Base-by-base conservation (phyloP, 2,113 vertebrate species). In the Columba livia region DNA sequence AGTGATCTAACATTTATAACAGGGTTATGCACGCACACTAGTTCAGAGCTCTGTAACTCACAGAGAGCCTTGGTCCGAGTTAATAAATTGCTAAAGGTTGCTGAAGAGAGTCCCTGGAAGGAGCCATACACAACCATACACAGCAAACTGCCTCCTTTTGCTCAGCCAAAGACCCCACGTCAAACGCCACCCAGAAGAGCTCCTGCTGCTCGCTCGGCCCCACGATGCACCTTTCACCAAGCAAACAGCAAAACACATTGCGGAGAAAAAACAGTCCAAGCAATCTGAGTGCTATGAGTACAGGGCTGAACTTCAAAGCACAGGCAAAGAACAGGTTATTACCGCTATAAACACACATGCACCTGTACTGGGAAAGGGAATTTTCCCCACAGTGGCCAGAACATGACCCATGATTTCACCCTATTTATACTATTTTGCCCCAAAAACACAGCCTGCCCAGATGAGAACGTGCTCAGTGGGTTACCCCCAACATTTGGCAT, bases 271-370 rank as follows among this genome's bases (percentile, higher is more conserved):
- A 1, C 32, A 56, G 34, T 5, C 9, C 17, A 38, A 47, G 34
- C 25, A 47, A 23, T 9, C 4, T 0, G 12, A 57, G 40, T 26
- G 8, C 57, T 25, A 3, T 0, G 6, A 38, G 21, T 10, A 31
- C 56, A 44, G 24, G 36, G 32, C 69, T 77, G 47, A 54, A 32
- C 11, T 34, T 28, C 47, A 14, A 51, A 71, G 31, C 6, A 34
- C 23, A 56, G 25, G 40, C 51, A 54, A 53, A 54, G 17, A 60
- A 16, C 12, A 48, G n/a, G 10, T 38, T 69, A 48, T 50, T 34
- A 32, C 13, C 20, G 5, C 28, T 44, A 15, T 19, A 58, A 85
- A 58, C n/a, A n/a, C 34, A 48, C 10, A 3, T 0, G 8, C 40
- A 7, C 9, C 1, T 4, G 4, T 16, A 19, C 5, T 69, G 38